Evolutionary conservation across 1,140 invertebrate species (phyloP).

Genomic region (Brachionus paranguensis): DNA sequence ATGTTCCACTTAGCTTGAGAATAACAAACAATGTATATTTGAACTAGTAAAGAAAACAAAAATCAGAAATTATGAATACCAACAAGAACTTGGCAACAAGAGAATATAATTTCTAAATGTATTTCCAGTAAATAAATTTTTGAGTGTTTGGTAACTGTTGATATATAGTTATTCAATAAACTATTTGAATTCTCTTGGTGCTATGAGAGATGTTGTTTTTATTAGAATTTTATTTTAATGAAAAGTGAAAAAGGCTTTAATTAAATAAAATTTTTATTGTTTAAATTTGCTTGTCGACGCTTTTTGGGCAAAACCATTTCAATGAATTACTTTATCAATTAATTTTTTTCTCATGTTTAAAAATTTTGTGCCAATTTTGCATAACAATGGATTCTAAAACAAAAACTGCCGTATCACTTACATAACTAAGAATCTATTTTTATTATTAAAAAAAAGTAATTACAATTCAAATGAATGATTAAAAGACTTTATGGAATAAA

Average conservation of each 20-base stretch:
- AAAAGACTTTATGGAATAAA: not conserved
- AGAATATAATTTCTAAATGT: conserved; percentile 18
- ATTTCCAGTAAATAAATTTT: conserved; percentile 30
- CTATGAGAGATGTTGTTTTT: not conserved
- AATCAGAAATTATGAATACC: conserved; percentile 23
- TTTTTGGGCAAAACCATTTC: not conserved
- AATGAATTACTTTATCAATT: not conserved
- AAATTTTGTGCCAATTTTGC: not conserved
- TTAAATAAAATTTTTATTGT: not conserved
- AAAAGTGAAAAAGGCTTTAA: not conserved
- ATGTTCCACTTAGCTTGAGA: not conserved
- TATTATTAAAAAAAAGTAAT: not conserved
- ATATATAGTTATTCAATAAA: conserved; percentile 7
- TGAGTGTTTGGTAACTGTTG: conserved; percentile 26
- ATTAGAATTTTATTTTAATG: not conserved
- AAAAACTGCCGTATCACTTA: not conserved
- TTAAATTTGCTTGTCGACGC: not conserved
- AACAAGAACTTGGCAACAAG: conserved; percentile 34
- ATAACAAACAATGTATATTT: not conserved
- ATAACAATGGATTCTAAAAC: not conserved
- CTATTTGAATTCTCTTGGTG: not conserved
- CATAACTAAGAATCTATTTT: not conserved
- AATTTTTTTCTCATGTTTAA: not conserved
- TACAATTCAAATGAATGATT: not conserved
- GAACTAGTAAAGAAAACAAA: conserved; percentile 20